These are phyloP conservation scores for Malurus splendens DNA, from an alignment of 2,797 vertebrate genomes.

Conservation along the genomic window DNA sequence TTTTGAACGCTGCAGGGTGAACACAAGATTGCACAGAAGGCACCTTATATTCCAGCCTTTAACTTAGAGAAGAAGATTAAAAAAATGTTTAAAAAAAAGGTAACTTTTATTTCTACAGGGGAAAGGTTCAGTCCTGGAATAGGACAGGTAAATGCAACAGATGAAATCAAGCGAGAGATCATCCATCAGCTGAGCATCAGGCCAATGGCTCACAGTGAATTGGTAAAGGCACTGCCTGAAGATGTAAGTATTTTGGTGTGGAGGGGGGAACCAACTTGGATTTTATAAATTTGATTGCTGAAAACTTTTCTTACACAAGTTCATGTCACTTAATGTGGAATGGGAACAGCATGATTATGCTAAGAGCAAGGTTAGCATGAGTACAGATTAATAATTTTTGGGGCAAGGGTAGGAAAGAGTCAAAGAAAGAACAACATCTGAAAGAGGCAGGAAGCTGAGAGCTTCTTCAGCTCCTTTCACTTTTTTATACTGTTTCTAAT, in stretches of 20 bases:
- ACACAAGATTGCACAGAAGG: background rate
- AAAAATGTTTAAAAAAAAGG: background rate
- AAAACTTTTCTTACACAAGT: background rate
- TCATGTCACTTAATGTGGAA: background rate
- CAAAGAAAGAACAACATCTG: background rate
- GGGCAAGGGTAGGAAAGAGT: background rate
- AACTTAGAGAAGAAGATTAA: background rate
- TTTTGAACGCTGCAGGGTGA: background rate
- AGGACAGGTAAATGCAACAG: conserved; percentile 83
- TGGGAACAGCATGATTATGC: background rate
- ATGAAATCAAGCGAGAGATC: conserved; percentile 92
- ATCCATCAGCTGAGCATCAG: conserved; percentile 93
- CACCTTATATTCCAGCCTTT: background rate
- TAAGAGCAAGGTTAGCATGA: background rate
- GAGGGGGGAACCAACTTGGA: background rate
- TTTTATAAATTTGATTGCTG: background rate
- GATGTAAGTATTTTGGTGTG: conserved; percentile 78
- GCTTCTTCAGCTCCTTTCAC: background rate
- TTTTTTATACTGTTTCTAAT: background rate
- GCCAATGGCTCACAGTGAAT: conserved; percentile 95
- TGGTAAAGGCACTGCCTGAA: conserved; percentile 93
- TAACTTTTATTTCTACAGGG: conserved; percentile 67
- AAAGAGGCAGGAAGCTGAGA: background rate
- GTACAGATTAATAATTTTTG: background rate
- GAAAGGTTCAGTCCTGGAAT: conserved; percentile 89